A percentile compares a stretch with the other conserved stretches of the same genome.
Evolutionary conservation across 2,888 invertebrate genomes (phyloP).

Genomic region (Meganola albula): DNA sequence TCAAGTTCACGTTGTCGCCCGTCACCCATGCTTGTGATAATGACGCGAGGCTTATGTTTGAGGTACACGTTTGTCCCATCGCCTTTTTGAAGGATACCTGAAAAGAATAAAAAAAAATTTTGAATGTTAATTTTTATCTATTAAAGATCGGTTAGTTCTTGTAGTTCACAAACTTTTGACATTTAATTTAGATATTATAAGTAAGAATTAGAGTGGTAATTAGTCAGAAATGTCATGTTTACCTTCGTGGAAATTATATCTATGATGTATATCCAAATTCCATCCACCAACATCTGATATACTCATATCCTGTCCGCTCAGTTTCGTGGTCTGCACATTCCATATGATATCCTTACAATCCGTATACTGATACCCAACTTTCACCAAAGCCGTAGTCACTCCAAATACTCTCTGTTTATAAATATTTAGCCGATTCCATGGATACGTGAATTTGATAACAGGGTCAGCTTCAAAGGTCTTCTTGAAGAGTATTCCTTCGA

Average conservation of each 20-base stretch:
- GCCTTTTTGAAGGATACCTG: conserved; percentile 96
- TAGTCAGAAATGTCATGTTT: conserved; percentile 19
- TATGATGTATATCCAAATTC: conserved; percentile 98
- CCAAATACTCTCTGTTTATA: conserved; percentile 98
- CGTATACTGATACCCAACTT: conserved; percentile 97
- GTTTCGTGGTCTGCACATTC: conserved; percentile 96
- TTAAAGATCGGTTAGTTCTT: too few species aligned
- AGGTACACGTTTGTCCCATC: conserved; percentile 97
- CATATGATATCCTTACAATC: conserved; percentile 96
- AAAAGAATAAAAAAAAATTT: conserved; percentile 17
- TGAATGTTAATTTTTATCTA: neutral
- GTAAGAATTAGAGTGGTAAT: neutral
- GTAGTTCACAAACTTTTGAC: too few species aligned
- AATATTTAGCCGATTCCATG: conserved; percentile 97
- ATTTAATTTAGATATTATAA: too few species aligned
- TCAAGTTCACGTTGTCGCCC: conserved; percentile 92
- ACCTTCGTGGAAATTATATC: conserved; percentile 99
- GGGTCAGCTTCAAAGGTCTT: conserved; percentile 97
- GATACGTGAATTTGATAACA: conserved; percentile 96
- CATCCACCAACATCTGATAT: conserved; percentile 98
- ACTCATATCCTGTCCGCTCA: conserved; percentile 97
- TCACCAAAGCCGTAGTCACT: conserved; percentile 94
- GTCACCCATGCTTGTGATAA: conserved; percentile 94
- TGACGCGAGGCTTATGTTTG: conserved; percentile 93
- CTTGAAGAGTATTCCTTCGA: conserved; percentile 96